Base-by-base conservation (phyloP, 2,797 vertebrate species). In the Macropus fuliginosus region DNA sequence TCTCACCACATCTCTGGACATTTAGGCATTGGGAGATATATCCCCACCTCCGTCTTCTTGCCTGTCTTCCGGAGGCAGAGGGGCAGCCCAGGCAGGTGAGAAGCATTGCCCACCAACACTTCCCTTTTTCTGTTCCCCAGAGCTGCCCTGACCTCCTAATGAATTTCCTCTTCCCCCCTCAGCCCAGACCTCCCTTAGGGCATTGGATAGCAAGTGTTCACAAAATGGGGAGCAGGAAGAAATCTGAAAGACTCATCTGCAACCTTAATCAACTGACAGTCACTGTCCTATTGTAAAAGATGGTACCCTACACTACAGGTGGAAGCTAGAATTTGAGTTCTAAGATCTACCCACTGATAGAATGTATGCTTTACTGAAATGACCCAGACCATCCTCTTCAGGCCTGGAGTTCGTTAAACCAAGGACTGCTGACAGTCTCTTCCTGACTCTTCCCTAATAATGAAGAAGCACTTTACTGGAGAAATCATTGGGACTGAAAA, bases 151-250 rank as follows among this genome's bases (percentile, higher is more conserved):
- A 90, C 54, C 59, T 56, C 56, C 90, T n/a, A 92, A 90, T 46
- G 46, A 90, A 27, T 59, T 52, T 54, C 40, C 28, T 62, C 54
- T 90, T 66, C 94, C 46, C 55, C 92, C 55, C 31, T 93, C 54
- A 34, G 27, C 55, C 24, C 56, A 27, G 21, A 90, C 96, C 54
- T 94, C 34, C 95, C 31, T 92, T 90, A 91, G 93, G 46, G 34
- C 40, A 93, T 14, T 94, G 54, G 62, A 96, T 96, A 90, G 56
- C 56, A 93, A 96, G 91, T 90, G 90, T 96, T 94, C 90, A 92
- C 50, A 94, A 62, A 94, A 55, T 94, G 90, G 90, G 66, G 56
- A 96, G 90, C 81, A 95, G 74, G 40, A 93, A 91, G 95, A 90
- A 91, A 96, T 94, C 91, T 90, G 91, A 95, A 91, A 92, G 91